Percentiles rank a stretch among this genome's conserved stretches.
phyloP scores from a whole-genome alignment of 2,888 invertebrate genomes.

The Agonopterix alstromeriana region DNA sequence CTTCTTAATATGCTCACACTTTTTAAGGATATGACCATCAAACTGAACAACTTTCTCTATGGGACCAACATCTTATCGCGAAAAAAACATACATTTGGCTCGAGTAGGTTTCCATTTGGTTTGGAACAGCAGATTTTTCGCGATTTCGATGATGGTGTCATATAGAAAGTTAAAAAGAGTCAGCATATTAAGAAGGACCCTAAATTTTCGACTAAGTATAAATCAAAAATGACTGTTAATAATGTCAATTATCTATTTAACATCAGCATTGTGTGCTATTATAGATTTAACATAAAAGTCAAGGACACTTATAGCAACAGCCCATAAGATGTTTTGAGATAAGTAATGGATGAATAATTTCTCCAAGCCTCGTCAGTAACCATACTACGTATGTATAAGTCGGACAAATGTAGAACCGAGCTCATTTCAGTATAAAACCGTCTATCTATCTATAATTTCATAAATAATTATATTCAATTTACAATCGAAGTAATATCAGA shows the following conservation, averaged over 20 bases:
- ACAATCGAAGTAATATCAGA: constrained; percentile 51
- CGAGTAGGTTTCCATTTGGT: too few species aligned
- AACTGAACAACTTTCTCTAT: too few species aligned
- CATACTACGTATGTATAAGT: background rate
- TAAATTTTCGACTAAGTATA: background rate
- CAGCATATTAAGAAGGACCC: too few species aligned
- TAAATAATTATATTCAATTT: constrained; percentile 56
- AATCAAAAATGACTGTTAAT: background rate
- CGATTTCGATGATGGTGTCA: too few species aligned
- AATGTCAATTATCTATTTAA: background rate
- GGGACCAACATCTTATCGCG: too few species aligned
- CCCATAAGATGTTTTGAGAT: constrained; percentile 1
- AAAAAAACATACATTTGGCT: too few species aligned
- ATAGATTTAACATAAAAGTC: background rate
- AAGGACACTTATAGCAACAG: background rate
- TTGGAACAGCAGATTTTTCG: too few species aligned
- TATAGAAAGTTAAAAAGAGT: too few species aligned
- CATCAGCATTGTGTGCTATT: background rate
- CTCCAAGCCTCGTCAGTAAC: too few species aligned
- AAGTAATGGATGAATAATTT: too few species aligned
- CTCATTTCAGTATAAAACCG: constrained; percentile 45
- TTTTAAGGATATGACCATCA: too few species aligned
- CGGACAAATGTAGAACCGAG: constrained; percentile 18
- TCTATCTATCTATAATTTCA: constrained; percentile 50
- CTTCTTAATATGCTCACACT: too few species aligned